phyloP scores from a whole-genome alignment of 2,113 vertebrate species.

The Xiphophorus maculatus region DNA sequence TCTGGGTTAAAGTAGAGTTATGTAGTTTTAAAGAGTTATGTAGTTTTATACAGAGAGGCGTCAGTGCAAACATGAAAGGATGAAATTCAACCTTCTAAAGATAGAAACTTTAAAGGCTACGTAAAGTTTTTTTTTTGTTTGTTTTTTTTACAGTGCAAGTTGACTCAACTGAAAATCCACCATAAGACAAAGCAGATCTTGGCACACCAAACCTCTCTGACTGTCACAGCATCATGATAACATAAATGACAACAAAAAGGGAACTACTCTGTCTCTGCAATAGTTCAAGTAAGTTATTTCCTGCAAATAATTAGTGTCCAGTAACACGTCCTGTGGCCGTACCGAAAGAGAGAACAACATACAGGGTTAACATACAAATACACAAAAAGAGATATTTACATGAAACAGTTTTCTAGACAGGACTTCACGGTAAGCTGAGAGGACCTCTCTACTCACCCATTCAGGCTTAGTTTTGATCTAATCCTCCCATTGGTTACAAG shows the following conservation, averaged over 20 bases:
- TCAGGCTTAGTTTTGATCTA: conserved; percentile 64
- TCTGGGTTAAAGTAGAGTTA: conserved; percentile 75
- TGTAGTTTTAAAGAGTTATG: conserved; percentile 67
- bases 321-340: conserved; percentile 72
- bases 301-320: conserved; percentile 70
- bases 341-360: conserved; percentile 55
- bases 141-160: conserved; percentile 44
- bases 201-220: conserved; percentile 52
- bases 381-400: conserved; percentile 72
- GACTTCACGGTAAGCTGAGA: conserved; percentile 50
- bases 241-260: conserved; percentile 46
- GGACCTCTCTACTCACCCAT: conserved; percentile 71
- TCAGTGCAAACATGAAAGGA: conserved; percentile 82
- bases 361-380: conserved; percentile 64
- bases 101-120: conserved; percentile 59
- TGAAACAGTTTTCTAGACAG: conserved; percentile 40
- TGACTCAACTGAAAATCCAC: conserved; percentile 37
- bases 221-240: conserved; percentile 40
- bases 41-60: conserved; percentile 53
- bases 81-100: conserved; percentile 51
- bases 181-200: conserved; percentile 46
- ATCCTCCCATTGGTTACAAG: conserved; percentile 63
- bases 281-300: conserved; percentile 79
- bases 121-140: conserved; percentile 12
- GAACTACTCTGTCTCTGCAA: conserved; percentile 70